Evolutionary conservation across 1,140 invertebrate genomes (phyloP).

Genomic region (Lineus longissimus): DNA sequence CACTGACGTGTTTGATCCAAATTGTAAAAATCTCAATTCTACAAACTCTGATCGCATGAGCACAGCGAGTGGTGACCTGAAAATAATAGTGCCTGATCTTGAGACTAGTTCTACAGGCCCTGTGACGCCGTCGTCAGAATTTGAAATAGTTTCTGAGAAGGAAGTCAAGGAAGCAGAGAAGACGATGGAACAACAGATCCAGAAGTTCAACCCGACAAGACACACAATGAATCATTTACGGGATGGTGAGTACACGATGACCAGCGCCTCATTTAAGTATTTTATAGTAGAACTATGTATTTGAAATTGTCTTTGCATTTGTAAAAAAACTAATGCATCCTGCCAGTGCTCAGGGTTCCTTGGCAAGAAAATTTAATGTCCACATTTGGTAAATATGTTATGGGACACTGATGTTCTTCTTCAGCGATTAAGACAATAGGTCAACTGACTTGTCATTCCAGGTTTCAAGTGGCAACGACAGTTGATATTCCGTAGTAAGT

Average conservation of each 20-base stretch:
- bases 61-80: background rate
- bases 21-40: no score
- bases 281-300: no score
- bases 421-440: no score
- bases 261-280: no score
- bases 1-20: background rate
- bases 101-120: background rate
- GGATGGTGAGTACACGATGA: conserved; percentile 32
- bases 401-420: no score
- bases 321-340: no score
- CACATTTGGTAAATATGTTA: no score
- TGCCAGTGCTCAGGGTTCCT: no score
- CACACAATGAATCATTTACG: conserved; percentile 32
- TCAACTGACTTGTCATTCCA: conserved; percentile 36
- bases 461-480: conserved; percentile 88
- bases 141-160: conserved; percentile 58
- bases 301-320: no score
- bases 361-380: no score
- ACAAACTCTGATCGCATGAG: background rate
- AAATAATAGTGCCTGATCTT: no score
- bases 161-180: conserved; percentile 45
- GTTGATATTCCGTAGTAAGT: conserved; percentile 88
- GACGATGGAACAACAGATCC: conserved; percentile 30
- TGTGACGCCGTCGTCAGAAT: conserved; percentile 68
- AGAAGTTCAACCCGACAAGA: conserved; percentile 33